These are phyloP conservation scores for Micromussa lordhowensis DNA, from an alignment of 92 coral and sea anemone species.

Conservation along the genomic window DNA sequence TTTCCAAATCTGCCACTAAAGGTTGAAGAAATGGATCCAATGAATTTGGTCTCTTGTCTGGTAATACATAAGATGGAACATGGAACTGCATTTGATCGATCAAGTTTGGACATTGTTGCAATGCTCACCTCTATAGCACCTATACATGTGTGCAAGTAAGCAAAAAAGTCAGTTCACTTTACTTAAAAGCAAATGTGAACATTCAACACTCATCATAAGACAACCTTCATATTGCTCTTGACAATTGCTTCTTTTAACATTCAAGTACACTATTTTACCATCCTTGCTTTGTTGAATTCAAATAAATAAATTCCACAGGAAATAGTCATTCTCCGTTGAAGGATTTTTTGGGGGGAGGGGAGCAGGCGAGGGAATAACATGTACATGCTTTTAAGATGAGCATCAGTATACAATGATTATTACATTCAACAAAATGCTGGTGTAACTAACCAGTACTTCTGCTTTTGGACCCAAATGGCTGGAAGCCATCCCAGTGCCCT, in stretches of 20 bases:
- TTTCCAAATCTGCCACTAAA: constrained; percentile 44
- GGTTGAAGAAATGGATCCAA: constrained; percentile 63
- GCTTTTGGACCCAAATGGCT: constrained; percentile 46
- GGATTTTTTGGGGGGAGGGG: no score
- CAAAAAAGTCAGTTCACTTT: background rate
- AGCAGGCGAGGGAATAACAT: no score
- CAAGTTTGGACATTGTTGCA: constrained; percentile 64
- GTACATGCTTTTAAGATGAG: no score
- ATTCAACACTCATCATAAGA: background rate
- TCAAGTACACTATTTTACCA: background rate
- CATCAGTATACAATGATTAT: no score
- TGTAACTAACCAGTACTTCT: constrained; percentile 39
- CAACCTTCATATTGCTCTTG: background rate
- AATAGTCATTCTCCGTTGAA: no score
- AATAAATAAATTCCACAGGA: no score
- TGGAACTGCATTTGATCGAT: constrained; percentile 49
- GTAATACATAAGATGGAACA: constrained; percentile 62
- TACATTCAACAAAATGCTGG: constrained; percentile 4
- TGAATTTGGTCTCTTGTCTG: constrained; percentile 58
- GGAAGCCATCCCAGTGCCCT: constrained; percentile 59
- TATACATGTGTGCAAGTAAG: background rate
- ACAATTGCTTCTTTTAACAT: background rate
- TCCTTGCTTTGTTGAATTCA: background rate
- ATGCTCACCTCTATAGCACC: constrained; percentile 63
- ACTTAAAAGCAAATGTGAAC: background rate